Base-by-base conservation (phyloP, 1,140 invertebrate species). In the Elysia chlorotica region DNA sequence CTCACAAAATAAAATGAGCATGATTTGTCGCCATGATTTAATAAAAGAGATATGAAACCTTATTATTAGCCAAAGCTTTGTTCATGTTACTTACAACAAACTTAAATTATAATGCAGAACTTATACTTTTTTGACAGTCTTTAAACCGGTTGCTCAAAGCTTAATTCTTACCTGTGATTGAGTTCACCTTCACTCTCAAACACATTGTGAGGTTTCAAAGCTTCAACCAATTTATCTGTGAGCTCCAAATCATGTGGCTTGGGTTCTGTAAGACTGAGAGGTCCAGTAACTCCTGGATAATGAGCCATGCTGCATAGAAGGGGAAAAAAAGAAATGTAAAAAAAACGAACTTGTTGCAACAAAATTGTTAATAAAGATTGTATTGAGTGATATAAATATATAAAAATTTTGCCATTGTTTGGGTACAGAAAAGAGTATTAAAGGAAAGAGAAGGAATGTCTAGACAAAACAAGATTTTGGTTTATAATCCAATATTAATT, bases 151-250 rank as follows among this genome's bases (percentile, higher is more conserved):
- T n/a, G n/a, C n/a, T n/a, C n/a, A n/a, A n/a, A 66, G 35, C 28
- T 53, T 4, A 66, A 33, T 19, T 3, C 82, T 78, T 77, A 91
- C 89, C 96, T 91, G 85, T 98, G 95, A 85, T 94, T 93, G 73
- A 98, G 90, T 87, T 98, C 96, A 75, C 92, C 91, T 76, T 97
- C 94, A 25, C 93, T 92, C 88, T 98, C 96, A 86, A 96, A 97
- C 17, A 97, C 93, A 83, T 94, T 94, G 87, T 92, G 95, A n/a
- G 93, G 93, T 80, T 92, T 92, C 4, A 98, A 87, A 28, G 92
- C 91, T 79, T 94, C 92, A 79, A 94, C 92, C 19, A 99, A 89
- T 79, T 97, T 95, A 41, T 90, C 91, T 0, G 95, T 96, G 76
- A 93, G 91, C 77, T 92, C 91, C 68, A 94, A 83, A 88, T 99